These are phyloP conservation scores for Heliconius melpomene DNA, from an alignment of 1,140 invertebrate species.

Conservation along the genomic window DNA sequence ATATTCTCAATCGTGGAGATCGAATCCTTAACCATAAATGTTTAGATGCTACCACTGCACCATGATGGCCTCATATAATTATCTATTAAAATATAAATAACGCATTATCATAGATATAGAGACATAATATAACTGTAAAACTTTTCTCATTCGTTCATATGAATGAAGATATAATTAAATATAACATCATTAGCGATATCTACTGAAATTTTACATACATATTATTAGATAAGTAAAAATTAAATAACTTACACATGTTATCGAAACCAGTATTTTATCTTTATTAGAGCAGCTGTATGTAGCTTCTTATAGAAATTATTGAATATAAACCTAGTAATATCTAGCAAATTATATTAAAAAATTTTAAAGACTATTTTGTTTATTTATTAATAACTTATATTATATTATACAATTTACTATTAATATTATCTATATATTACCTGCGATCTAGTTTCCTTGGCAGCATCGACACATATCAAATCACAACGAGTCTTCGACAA, in stretches of 20 bases:
- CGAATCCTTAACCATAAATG: too few relatives aligned
- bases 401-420: too few relatives aligned
- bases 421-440: slow-evolving; percentile 39
- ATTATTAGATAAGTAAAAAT: slow-evolving; percentile 8
- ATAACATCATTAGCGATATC: slow-evolving; percentile 10
- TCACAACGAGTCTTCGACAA: slow-evolving; percentile 71
- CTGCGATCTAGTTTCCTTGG: slow-evolving; percentile 60
- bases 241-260: slow-evolving; percentile 1
- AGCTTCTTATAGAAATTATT: neutral
- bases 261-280: neutral
- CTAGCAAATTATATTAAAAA: too few relatives aligned
- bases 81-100: too few relatives aligned
- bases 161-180: neutral
- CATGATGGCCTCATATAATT: too few relatives aligned
- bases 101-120: too few relatives aligned
- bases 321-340: neutral
- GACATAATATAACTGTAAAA: neutral
- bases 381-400: too few relatives aligned
- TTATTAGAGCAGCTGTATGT: neutral
- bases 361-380: too few relatives aligned
- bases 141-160: neutral
- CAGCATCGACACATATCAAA: slow-evolving; percentile 65
- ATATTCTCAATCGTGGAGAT: too few relatives aligned
- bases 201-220: slow-evolving; percentile 1
- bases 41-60: too few relatives aligned